Base-by-base conservation (phyloP, 2,797 vertebrate species). In the Spatula versicolor region DNA sequence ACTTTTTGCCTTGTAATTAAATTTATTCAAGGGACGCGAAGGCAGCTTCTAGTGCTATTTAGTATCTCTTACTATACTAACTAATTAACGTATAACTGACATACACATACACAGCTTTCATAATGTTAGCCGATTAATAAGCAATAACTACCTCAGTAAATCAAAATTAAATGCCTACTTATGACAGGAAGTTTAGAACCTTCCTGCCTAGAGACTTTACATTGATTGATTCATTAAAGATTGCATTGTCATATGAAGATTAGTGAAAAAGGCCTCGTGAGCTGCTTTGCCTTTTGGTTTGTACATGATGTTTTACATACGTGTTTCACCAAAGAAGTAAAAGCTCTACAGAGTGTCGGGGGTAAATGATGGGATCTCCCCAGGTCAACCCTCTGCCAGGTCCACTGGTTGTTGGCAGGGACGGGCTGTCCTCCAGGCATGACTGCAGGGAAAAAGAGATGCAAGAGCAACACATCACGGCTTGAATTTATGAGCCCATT, bases 81-180 rank as follows among this genome's bases (percentile, higher is more conserved):
- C 92, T 96, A 92, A 97, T 98, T 97, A 97, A 97, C 11, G 76
- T 59, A 43, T 91, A 93, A 93, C 88, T 92, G 93, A 69, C 79
- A 79, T 91, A 94, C 90, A 91, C 35, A 2, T 91, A 43, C 67
- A 64, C 75, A 77, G 71, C 92, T 93, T 79, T 95, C 93, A 95
- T 90, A 96, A 79, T 86, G 85, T 86, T 92, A 26, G 94, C 95
- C 39, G 56, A 92, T 97, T 97, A 96, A 97, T 93, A 95, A 95
- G 71, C 52, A 77, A 79, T 95, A 96, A 90, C 83, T 91, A 59
- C 74, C 93, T 96, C 96, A 84, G 84, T 97, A 97, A 98, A 96
- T 97, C 94, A 97, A 93, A 97, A 86, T 94, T 96, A 97, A 96
- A 96, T 93, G 89, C 86, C 96, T 94, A 62, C 88, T 75, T 86